phyloP scores from a whole-genome alignment of 2,888 invertebrate species.

The Lasius platythorax region DNA sequence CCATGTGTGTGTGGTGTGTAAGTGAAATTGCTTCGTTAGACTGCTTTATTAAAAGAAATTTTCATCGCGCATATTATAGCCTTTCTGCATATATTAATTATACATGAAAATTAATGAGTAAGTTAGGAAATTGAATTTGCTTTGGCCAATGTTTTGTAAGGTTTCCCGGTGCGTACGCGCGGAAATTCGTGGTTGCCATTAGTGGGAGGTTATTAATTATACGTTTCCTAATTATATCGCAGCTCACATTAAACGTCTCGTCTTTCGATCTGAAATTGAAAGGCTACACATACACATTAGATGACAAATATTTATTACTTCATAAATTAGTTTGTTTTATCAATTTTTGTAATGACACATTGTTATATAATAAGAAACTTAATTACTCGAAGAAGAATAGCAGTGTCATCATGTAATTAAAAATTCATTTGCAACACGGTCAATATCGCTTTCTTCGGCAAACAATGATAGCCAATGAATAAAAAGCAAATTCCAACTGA shows the following conservation, averaged over 20 bases:
- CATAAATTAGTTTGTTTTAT: not conserved
- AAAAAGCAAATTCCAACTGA: slow-evolving; percentile 22
- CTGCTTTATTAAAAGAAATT: not conserved
- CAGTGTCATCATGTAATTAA: not conserved
- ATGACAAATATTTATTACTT: not conserved
- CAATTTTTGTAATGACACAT: not conserved
- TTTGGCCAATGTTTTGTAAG: not conserved
- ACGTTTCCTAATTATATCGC: slow-evolving; percentile 21
- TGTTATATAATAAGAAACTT: not conserved
- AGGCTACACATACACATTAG: not conserved
- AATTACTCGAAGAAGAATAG: not conserved
- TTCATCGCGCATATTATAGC: not conserved
- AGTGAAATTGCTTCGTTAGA: not conserved
- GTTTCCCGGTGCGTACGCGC: not conserved
- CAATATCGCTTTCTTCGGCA: slow-evolving; percentile 2
- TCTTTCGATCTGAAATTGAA: not conserved
- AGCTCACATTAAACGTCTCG: not conserved
- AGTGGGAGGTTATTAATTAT: slow-evolving; percentile 12
- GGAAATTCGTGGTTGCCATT: slow-evolving; percentile 6
- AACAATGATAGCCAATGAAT: slow-evolving; percentile 9
- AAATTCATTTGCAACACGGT: slow-evolving; percentile 1
- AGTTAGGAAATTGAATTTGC: slow-evolving; percentile 8
- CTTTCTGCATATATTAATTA: slow-evolving; percentile 13
- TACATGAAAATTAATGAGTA: not conserved
- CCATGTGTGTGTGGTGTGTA: not conserved